A percentile compares a stretch with the other conserved stretches of the same genome.
phyloP scores from a whole-genome alignment of 2,888 invertebrate genomes.

The Ormyrus nitidulus region DNA sequence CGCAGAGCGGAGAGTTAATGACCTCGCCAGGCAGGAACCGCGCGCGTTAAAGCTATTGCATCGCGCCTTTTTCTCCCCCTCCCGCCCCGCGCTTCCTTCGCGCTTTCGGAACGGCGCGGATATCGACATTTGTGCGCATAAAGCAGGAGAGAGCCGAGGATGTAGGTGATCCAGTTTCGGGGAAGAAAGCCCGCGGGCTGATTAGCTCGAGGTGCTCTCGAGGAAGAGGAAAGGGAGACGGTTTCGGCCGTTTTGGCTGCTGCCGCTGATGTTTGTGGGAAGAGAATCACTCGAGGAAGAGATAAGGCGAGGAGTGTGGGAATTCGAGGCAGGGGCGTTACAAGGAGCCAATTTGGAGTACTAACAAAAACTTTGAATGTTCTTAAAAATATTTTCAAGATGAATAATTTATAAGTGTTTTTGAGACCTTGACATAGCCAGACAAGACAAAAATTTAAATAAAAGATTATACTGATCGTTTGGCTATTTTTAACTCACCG shows the following conservation, averaged over 20 bases:
- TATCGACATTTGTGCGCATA: constrained; percentile 1
- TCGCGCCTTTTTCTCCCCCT: background rate
- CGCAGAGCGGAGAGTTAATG: constrained; percentile 44
- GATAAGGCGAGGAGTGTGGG: too few relatives aligned
- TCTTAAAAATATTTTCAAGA: too few relatives aligned
- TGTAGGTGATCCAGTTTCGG: constrained; percentile 3
- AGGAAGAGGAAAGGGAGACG: background rate
- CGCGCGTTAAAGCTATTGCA: constrained; percentile 35
- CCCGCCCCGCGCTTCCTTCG: background rate
- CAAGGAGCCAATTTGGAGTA: too few relatives aligned
- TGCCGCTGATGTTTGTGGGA: too few relatives aligned
- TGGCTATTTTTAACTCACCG: too few relatives aligned
- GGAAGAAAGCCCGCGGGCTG: background rate
- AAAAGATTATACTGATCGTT: too few relatives aligned
- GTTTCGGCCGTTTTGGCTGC: background rate
- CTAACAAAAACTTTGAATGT: too few relatives aligned
- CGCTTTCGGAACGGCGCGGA: background rate
- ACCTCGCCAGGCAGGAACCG: constrained; percentile 46
- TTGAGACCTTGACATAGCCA: too few relatives aligned
- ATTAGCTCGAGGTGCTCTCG: background rate
- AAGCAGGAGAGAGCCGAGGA: background rate
- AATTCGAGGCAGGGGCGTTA: too few relatives aligned
- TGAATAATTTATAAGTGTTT: too few relatives aligned
- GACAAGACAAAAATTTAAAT: too few relatives aligned
- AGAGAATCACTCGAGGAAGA: too few relatives aligned